A percentile compares a stretch with the other conserved stretches of the same genome.
Conservation (phyloP, 2,797 vertebrate genomes). For the Argyrosomus regius region DNA sequence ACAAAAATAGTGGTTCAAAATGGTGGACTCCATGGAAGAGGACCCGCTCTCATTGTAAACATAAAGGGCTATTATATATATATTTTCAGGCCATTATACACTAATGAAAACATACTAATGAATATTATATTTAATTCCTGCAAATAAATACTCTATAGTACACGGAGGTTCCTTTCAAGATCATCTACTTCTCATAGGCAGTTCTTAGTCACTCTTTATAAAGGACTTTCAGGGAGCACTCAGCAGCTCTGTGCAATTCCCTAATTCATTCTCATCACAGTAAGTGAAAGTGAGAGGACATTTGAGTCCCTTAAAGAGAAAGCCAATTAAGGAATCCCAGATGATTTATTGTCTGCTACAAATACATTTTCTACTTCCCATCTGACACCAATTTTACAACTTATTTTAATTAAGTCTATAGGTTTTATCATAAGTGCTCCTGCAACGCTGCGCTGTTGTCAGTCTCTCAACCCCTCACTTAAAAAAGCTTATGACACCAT, state of each 20-base stretch:
- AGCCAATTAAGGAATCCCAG: slow-evolving; percentile 62
- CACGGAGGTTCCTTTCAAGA: background rate
- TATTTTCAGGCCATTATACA: no score
- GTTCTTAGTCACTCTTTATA: slow-evolving; percentile 28
- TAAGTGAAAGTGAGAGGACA: slow-evolving; percentile 69
- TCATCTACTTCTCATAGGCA: background rate
- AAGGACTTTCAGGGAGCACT: slow-evolving; percentile 31
- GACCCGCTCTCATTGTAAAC: no score
- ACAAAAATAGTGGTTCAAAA: no score
- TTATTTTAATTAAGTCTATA: slow-evolving; percentile 63
- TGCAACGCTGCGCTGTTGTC: slow-evolving; percentile 23
- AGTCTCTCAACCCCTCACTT: slow-evolving; percentile 10
- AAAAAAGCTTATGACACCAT: slow-evolving; percentile 41
- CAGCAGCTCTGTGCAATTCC: slow-evolving; percentile 43
- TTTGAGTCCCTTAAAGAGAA: slow-evolving; percentile 56
- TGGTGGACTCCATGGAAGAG: no score
- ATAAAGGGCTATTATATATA: no score
- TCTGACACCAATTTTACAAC: slow-evolving; percentile 65
- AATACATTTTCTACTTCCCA: slow-evolving; percentile 59
- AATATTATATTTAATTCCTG: no score
- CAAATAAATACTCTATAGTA: no score
- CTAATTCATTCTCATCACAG: slow-evolving; percentile 71
- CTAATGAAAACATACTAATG: no score
- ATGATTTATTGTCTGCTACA: slow-evolving; percentile 70
- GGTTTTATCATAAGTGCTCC: slow-evolving; percentile 25